phyloP scores from a whole-genome alignment of 1,140 invertebrate species.

The Drosophila bocki region DNA sequence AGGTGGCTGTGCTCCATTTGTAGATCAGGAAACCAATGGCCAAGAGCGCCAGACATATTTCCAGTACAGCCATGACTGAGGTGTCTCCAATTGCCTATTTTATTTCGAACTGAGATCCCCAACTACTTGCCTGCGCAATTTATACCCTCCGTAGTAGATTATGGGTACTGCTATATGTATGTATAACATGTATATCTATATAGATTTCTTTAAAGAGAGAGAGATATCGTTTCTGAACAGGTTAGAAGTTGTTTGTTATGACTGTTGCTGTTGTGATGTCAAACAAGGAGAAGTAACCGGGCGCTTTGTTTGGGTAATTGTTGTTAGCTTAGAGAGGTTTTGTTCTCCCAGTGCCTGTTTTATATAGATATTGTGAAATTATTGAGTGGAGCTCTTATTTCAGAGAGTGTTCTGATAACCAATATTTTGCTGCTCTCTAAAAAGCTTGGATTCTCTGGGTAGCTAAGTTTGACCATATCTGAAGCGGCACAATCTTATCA shows the following conservation, averaged over 20 bases:
- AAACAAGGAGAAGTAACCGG: background rate
- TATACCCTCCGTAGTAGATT: conserved; percentile 24
- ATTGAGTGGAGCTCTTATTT: background rate
- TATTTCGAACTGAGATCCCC: conserved; percentile 21
- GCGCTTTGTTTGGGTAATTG: conserved; percentile 8
- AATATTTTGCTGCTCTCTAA: background rate
- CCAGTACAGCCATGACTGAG: conserved; percentile 23
- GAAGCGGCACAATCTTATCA: conserved; percentile 5
- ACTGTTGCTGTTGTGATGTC: background rate
- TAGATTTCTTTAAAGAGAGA: background rate
- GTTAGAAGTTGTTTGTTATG: conserved; percentile 6
- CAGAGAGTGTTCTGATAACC: background rate
- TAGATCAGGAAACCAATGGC: conserved; percentile 40
- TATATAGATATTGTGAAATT: background rate
- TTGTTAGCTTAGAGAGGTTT: background rate
- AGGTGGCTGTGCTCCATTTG: conserved; percentile 59
- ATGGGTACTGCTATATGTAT: background rate
- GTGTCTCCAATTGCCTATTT: background rate
- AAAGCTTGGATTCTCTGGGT: background rate
- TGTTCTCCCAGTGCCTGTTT: background rate
- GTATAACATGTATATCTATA: background rate
- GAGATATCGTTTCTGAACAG: conserved; percentile 8
- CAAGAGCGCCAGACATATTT: conserved; percentile 37
- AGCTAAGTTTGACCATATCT: background rate
- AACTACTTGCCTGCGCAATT: conserved; percentile 11